Base-by-base conservation (phyloP, 1,140 invertebrate species). In the Sesamia nonagrioides region DNA sequence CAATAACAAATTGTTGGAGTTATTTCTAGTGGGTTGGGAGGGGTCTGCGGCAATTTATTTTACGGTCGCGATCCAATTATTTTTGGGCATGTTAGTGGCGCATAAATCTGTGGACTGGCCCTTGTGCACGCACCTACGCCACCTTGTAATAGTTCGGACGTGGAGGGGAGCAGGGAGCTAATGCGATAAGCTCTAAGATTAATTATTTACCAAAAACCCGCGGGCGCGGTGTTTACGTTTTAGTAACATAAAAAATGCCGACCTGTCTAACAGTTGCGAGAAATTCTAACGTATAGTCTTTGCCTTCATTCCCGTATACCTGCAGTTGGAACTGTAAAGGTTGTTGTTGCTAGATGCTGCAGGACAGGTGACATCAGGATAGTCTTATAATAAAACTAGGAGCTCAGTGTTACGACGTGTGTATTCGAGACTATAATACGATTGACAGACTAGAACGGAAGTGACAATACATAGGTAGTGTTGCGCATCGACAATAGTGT, bases 61-160 rank as follows among this genome's bases (percentile, higher is more conserved):
- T 94, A 91, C 92, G 92, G 87, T 89, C 85, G 87, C 89, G 82
- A 90, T 91, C 91, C 91, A 94, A 94, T 94, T 94, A 94, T 94
- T 94, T 93, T 92, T 87, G 92, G 91, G 90, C 89, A 89, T 86
- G 89, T 87, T 91, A 89, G 86, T 87, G 84, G 86, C 76, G 85
- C 88, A 92, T 94, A 94, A 92, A 92, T 92, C 90, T 91, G 83
- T 75, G 17, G 71, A 61, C 33, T 66, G 42, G 60, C 60, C 42
- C 21, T 61, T 48, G 71, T 86, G 79, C 84, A 90, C 89, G 88
- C 88, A 88, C 86, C 81, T 37, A 54, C 68, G 73, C 84, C 78
- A 87, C 84, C 89, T 88, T 88, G 82, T 89, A 88, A 88, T 87
- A 85, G 86, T 77, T 84, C 58, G 69, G 81, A 82, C 63, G 73